phyloP scores from a whole-genome alignment of 2,888 invertebrate genomes.

The Drosophila atripex region DNA sequence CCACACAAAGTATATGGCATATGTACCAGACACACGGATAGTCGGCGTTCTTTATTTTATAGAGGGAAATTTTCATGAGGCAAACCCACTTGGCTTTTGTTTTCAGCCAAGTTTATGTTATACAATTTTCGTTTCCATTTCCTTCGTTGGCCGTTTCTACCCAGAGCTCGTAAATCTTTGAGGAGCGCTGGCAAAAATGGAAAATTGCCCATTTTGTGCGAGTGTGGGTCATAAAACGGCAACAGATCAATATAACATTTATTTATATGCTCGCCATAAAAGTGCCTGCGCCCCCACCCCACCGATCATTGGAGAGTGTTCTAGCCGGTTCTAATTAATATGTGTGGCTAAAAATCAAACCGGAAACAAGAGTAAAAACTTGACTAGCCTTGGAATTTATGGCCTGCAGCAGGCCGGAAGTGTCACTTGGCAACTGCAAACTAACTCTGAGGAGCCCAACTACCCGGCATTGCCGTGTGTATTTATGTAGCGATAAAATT shows the following conservation, averaged over 20 bases:
- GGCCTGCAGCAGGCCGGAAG: slow-evolving; percentile 51
- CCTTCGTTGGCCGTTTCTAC: slow-evolving; percentile 33
- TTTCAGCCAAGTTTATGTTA: slow-evolving; percentile 63
- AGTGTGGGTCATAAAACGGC: slow-evolving; percentile 21
- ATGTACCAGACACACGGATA: slow-evolving; percentile 7
- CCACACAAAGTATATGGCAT: not conserved
- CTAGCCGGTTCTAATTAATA: slow-evolving; percentile 59
- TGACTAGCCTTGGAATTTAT: slow-evolving; percentile 50
- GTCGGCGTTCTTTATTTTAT: slow-evolving; percentile 10
- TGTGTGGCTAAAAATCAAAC: slow-evolving; percentile 25
- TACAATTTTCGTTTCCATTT: slow-evolving; percentile 48
- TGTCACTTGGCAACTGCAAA: slow-evolving; percentile 63
- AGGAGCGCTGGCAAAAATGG: slow-evolving; percentile 42
- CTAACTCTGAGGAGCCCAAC: slow-evolving; percentile 13
- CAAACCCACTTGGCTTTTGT: slow-evolving; percentile 36
- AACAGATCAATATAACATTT: slow-evolving; percentile 71
- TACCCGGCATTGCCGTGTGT: slow-evolving; percentile 41
- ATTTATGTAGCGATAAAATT: slow-evolving; percentile 77
- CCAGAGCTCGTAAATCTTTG: slow-evolving; percentile 69
- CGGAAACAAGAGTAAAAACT: slow-evolving; percentile 20
- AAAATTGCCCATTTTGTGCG: slow-evolving; percentile 63
- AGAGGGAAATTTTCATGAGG: slow-evolving; percentile 29
- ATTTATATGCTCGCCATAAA: slow-evolving; percentile 69
- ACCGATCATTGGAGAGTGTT: slow-evolving; percentile 38
- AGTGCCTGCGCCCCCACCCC: slow-evolving; percentile 48